Percentiles rank a stretch among this genome's conserved stretches.
Conservation (phyloP, 2,797 vertebrate genomes). For the Coilia nasus region DNA sequence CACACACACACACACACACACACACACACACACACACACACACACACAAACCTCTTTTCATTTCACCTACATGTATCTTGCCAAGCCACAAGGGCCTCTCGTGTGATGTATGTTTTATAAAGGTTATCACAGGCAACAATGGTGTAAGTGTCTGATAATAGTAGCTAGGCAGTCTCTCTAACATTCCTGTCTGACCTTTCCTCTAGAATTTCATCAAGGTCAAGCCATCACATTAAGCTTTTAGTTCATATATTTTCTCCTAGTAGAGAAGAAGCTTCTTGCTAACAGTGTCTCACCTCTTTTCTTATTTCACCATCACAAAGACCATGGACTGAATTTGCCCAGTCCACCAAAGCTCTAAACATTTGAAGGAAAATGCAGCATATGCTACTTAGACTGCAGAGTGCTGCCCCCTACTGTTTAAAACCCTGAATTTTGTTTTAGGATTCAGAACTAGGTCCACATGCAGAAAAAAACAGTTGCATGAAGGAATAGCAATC, state of each 20-base stretch:
- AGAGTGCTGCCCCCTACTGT: constrained; percentile 8
- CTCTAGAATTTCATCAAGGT: not conserved
- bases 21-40: constrained; percentile 20
- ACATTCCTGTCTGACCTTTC: not conserved
- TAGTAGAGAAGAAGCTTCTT: not conserved
- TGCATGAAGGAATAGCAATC: too few relatives aligned
- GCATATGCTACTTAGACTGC: not conserved
- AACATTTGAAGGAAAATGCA: not conserved
- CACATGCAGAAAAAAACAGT: too few relatives aligned
- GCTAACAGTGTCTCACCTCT: not conserved
- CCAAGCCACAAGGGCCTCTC: not conserved
- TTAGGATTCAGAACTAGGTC: not conserved
- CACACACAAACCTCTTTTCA: not conserved
- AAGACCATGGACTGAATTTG: not conserved
- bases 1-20: constrained; percentile 14
- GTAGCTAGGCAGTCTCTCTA: not conserved
- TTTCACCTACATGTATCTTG: not conserved
- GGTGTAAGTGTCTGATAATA: not conserved
- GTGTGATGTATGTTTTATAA: not conserved
- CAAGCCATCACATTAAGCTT: not conserved
- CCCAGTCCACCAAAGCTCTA: not conserved
- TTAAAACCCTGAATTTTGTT: not conserved
- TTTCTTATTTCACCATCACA: not conserved
- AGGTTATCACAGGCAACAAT: too few relatives aligned
- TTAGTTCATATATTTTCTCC: not conserved